Conservation (phyloP, 2,888 invertebrate species). For the Parnassius glacialis region DNA sequence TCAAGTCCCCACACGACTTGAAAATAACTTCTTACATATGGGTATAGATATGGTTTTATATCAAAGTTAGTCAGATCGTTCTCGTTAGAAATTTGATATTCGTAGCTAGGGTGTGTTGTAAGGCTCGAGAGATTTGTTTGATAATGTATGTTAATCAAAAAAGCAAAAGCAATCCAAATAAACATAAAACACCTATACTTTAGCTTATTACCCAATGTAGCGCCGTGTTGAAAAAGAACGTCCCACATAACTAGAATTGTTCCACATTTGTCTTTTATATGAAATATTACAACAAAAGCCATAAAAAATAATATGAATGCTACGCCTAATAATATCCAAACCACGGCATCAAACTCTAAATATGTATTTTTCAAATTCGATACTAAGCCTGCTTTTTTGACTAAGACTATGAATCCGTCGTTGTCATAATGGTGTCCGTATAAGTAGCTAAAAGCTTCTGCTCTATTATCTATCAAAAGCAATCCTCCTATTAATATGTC, state of each 20-base stretch:
- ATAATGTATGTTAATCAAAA: conserved; percentile 46
- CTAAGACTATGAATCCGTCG: conserved; percentile 47
- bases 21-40: conserved; percentile 33
- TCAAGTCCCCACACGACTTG: conserved; percentile 29
- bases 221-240: too few species aligned
- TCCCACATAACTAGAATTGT: too few species aligned
- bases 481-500: conserved; percentile 40
- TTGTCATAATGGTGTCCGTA: conserved; percentile 41
- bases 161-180: conserved; percentile 52
- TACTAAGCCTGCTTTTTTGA: conserved; percentile 40
- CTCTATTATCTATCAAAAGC: conserved; percentile 36
- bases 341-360: too few species aligned
- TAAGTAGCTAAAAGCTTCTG: conserved; percentile 41
- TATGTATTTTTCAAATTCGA: conserved; percentile 43
- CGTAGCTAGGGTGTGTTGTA: conserved; percentile 39
- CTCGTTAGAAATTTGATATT: conserved; percentile 46
- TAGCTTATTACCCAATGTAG: conserved; percentile 16
- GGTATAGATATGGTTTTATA: conserved; percentile 49
- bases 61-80: conserved; percentile 37
- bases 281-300: too few species aligned
- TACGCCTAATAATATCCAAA: too few species aligned
- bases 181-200: conserved; percentile 39
- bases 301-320: too few species aligned
- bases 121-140: conserved; percentile 48
- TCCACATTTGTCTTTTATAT: too few species aligned